These are phyloP conservation scores for Sebastes itinus DNA, from an alignment of 2,797 vertebrate species.

Conservation along the genomic window DNA sequence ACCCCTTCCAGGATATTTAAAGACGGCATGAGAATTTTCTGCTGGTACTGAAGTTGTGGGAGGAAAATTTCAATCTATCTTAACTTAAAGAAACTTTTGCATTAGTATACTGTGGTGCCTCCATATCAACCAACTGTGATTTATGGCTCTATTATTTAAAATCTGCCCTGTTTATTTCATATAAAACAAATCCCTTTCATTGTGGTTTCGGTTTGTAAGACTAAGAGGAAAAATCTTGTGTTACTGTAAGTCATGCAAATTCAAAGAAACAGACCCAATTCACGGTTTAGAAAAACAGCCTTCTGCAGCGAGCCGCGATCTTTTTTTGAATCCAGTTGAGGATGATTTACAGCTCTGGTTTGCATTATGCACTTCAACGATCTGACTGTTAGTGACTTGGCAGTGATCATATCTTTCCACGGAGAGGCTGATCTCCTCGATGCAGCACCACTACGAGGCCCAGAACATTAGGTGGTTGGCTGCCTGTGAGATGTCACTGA, in stretches of 20 bases:
- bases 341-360: constrained; percentile 14
- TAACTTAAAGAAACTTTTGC: constrained; percentile 28
- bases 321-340: constrained; percentile 4
- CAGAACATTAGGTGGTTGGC: constrained; percentile 39
- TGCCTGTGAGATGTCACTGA: constrained; percentile 50
- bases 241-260: constrained; percentile 19
- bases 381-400: constrained; percentile 26
- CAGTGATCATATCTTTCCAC: constrained; percentile 28
- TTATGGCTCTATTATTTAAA: constrained; percentile 50
- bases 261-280: constrained; percentile 21
- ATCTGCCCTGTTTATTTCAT: constrained; percentile 39
- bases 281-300: not conserved
- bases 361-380: not conserved
- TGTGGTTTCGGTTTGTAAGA: constrained; percentile 27
- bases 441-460: constrained; percentile 22
- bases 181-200: constrained; percentile 5
- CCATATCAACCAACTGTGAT: constrained; percentile 42
- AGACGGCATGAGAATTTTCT: constrained; percentile 73
- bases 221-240: constrained; percentile 21
- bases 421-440: constrained; percentile 24
- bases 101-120: constrained; percentile 32
- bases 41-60: constrained; percentile 33
- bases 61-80: constrained; percentile 34
- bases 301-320: not conserved
- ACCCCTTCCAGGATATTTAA: constrained; percentile 74